Conservation (phyloP, 2,797 vertebrate genomes). For the Myripristis jacobus region DNA sequence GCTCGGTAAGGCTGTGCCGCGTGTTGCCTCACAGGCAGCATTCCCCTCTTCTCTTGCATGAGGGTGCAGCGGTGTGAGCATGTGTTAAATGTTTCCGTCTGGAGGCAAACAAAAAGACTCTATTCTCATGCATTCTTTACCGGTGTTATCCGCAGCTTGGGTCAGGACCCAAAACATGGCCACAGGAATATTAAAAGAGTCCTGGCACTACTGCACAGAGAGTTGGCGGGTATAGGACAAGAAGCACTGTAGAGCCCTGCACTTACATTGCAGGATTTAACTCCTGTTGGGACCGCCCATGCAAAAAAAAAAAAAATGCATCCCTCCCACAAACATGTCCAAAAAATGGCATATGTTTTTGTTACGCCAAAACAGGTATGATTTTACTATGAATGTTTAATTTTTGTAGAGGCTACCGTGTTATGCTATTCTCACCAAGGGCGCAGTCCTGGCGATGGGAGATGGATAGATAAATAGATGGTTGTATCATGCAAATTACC, state of each 20-base stretch:
- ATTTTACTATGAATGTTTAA: not conserved
- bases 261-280: constrained; percentile 7
- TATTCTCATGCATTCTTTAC: constrained; percentile 68
- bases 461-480: no score
- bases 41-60: constrained; percentile 51
- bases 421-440: not conserved
- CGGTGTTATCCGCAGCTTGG: constrained; percentile 60
- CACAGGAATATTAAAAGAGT: constrained; percentile 50
- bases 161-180: constrained; percentile 59
- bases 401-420: constrained; percentile 1
- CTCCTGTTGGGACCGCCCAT: constrained; percentile 61
- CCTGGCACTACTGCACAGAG: constrained; percentile 26
- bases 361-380: not conserved
- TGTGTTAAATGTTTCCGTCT: constrained; percentile 76
- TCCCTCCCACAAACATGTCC: constrained; percentile 33
- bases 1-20: constrained; percentile 38
- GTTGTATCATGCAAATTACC: no score
- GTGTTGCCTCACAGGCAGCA: constrained; percentile 55
- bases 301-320: constrained; percentile 31
- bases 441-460: no score
- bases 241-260: constrained; percentile 46
- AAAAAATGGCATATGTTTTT: constrained; percentile 24
- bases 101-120: constrained; percentile 73
- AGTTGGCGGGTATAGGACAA: constrained; percentile 22
- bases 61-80: constrained; percentile 63